These are phyloP conservation scores for Telmatherina bonti DNA, from an alignment of 2,797 vertebrate genomes.

Conservation along the genomic window DNA sequence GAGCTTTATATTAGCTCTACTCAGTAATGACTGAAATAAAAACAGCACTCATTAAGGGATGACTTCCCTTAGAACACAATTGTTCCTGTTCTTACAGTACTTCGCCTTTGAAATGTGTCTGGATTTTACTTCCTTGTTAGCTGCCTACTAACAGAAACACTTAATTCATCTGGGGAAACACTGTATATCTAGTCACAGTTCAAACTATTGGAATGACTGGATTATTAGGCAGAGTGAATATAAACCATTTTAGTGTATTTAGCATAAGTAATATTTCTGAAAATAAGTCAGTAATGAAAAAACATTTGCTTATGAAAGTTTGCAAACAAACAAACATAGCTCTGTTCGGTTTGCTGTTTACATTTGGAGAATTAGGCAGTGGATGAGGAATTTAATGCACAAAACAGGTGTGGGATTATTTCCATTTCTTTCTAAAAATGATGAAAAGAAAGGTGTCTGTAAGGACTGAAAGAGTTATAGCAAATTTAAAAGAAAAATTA, in stretches of 20 bases:
- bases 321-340: background rate
- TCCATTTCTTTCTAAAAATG: too few relatives aligned
- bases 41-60: background rate
- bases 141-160: background rate
- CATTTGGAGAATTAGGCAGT: too few relatives aligned
- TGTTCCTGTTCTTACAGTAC: background rate
- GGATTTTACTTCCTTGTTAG: conserved; percentile 14
- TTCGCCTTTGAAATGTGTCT: background rate
- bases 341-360: background rate
- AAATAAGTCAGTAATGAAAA: too few relatives aligned
- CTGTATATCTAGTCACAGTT: background rate
- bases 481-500: too few relatives aligned
- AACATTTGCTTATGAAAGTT: background rate
- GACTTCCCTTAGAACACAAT: background rate
- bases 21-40: conserved; percentile 33
- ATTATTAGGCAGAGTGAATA: background rate
- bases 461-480: too few relatives aligned
- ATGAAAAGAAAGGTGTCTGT: too few relatives aligned
- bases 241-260: background rate
- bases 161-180: conserved; percentile 1
- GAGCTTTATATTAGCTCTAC: conserved; percentile 25
- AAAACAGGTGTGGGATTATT: too few relatives aligned
- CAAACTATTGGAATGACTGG: background rate
- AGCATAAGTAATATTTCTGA: background rate
- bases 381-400: too few relatives aligned